A percentile compares a stretch with the other conserved stretches of the same genome.
Conservation (phyloP, 2,113 vertebrate genomes). For the Vombatus ursinus region DNA sequence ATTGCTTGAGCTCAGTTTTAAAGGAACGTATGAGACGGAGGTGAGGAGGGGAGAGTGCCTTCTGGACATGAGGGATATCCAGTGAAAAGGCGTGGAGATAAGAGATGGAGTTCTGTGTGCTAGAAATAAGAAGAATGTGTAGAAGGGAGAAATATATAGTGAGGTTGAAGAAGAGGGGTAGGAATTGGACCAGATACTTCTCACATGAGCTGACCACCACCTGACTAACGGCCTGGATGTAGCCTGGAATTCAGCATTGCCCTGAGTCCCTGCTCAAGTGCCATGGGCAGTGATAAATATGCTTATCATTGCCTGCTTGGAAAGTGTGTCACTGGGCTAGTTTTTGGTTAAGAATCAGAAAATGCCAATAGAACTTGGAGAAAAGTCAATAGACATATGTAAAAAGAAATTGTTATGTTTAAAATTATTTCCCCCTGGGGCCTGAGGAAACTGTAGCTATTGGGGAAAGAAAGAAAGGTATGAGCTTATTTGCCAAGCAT, state of each 20-base stretch:
- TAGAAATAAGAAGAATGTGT: neutral
- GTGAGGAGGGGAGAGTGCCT: neutral
- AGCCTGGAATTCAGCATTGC: neutral
- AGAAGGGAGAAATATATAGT: too few species aligned
- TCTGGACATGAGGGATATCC: neutral
- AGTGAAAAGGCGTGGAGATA: neutral
- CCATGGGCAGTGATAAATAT: neutral
- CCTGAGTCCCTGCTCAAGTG: neutral
- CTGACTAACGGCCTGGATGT: accelerated
- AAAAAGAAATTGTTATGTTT: constrained; percentile 48
- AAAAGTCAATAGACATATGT: constrained; percentile 57
- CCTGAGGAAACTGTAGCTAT: neutral
- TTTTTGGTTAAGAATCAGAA: constrained; percentile 1
- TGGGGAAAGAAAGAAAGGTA: neutral
- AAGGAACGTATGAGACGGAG: neutral
- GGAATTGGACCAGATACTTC: too few species aligned
- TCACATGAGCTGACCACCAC: neutral
- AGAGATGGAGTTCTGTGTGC: neutral
- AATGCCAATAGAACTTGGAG: neutral
- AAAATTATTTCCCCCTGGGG: constrained; percentile 7
- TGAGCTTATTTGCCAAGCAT: neutral
- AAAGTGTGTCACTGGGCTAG: neutral
- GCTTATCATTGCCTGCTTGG: accelerated
- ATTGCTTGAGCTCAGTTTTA: neutral
- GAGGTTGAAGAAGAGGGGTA: too few species aligned